Evolutionary conservation across 2,797 vertebrate genomes (phyloP).

Genomic region (Podarcis siculus): DNA sequence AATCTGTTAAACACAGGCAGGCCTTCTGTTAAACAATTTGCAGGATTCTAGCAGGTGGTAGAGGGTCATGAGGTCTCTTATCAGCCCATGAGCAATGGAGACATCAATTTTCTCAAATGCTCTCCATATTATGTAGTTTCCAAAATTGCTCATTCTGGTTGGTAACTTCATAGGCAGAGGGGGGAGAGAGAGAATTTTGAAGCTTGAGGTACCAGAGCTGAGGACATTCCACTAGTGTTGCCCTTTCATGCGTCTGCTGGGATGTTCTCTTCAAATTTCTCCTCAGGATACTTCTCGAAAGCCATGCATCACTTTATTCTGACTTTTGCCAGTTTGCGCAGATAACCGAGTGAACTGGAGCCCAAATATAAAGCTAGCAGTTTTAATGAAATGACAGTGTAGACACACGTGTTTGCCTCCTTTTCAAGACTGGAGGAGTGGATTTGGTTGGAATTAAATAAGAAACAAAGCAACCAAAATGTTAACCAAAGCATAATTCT

Average conservation of each 20-base stretch:
- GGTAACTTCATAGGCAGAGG: constrained; percentile 40
- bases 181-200: not conserved
- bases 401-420: constrained; percentile 36
- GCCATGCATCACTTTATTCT: constrained; percentile 55
- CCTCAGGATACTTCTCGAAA: not conserved
- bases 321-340: constrained; percentile 35
- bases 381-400: constrained; percentile 55
- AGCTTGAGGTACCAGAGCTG: constrained; percentile 26
- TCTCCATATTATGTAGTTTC: constrained; percentile 45
- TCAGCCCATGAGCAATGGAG: constrained; percentile 54
- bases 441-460: constrained; percentile 59
- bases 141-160: constrained; percentile 55
- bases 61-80: constrained; percentile 48
- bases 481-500: constrained; percentile 20
- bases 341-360: constrained; percentile 61
- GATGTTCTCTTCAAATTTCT: constrained; percentile 41
- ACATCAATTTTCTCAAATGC: constrained; percentile 32
- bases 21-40: not conserved
- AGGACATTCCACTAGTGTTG: constrained; percentile 53
- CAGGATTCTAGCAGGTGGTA: constrained; percentile 24
- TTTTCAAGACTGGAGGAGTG: constrained; percentile 4
- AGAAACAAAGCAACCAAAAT: constrained; percentile 66
- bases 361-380: constrained; percentile 17
- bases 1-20: not conserved
- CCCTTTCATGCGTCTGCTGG: constrained; percentile 31